Evolutionary conservation across 2,797 vertebrate species (phyloP).

Genomic region (Phataginus tricuspis): DNA sequence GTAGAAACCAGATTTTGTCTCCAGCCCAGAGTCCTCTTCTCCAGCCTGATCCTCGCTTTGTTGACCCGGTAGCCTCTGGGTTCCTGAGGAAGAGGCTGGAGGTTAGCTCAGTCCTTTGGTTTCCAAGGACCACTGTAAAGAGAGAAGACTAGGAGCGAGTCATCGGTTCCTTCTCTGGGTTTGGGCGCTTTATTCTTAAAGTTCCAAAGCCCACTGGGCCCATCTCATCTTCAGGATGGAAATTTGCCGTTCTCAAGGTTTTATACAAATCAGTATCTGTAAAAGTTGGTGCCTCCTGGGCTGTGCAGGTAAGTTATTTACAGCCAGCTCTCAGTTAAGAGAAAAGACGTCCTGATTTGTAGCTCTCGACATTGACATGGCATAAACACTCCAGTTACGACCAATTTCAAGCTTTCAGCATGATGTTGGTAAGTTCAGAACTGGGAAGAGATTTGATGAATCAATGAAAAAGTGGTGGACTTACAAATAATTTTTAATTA

Average conservation of each 20-base stretch:
- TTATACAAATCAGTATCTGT: background rate
- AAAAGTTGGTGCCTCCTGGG: background rate
- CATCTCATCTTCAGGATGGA: background rate
- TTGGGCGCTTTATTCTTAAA: background rate
- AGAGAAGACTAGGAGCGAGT: background rate
- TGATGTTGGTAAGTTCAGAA: background rate
- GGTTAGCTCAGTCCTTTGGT: background rate
- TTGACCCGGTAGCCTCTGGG: too few species aligned
- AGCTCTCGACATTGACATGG: background rate
- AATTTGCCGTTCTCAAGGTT: background rate
- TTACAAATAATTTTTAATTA: background rate
- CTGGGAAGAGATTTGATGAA: background rate
- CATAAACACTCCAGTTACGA: background rate
- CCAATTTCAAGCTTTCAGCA: background rate
- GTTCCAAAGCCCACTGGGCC: background rate
- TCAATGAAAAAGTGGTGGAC: background rate
- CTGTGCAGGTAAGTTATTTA: background rate
- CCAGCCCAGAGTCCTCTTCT: too few species aligned
- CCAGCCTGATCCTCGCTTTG: too few species aligned
- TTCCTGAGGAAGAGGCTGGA: background rate
- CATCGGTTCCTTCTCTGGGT: background rate
- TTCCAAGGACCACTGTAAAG: background rate
- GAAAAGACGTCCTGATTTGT: background rate
- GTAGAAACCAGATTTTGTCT: too few species aligned
- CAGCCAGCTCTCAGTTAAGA: background rate